A percentile compares a stretch with the other conserved stretches of the same genome.
These are phyloP conservation scores for Bryconaethiops microstoma DNA, from an alignment of 2,797 vertebrate species.

Conservation along the genomic window DNA sequence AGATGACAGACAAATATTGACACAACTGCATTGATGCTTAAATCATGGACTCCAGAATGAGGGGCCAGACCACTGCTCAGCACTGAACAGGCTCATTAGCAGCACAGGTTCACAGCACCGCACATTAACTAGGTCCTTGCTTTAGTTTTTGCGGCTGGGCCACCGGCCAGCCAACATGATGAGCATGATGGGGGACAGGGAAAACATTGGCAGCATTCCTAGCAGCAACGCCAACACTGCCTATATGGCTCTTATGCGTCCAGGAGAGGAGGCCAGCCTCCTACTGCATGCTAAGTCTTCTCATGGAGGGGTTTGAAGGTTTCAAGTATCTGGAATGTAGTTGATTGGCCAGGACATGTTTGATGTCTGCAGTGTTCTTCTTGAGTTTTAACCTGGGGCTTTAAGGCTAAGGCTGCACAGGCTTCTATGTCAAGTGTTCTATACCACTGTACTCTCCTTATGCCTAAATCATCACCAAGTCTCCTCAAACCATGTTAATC, in stretches of 20 bases:
- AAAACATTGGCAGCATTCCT: constrained; percentile 55
- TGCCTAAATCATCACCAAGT: no score
- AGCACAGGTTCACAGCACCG: constrained; percentile 34
- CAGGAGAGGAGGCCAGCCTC: not conserved
- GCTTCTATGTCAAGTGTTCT: no score
- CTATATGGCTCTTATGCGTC: not conserved
- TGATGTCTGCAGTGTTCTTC: not conserved
- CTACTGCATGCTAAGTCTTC: not conserved
- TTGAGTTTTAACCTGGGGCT: not conserved
- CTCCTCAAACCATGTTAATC: no score
- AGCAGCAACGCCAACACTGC: constrained; percentile 21
- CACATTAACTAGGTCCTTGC: constrained; percentile 35
- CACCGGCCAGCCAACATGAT: constrained; percentile 51
- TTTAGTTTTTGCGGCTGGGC: constrained; percentile 44
- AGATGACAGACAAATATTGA: constrained; percentile 11
- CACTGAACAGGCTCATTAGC: constrained; percentile 27
- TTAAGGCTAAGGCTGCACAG: not conserved
- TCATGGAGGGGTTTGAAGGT: not conserved
- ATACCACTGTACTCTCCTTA: not conserved
- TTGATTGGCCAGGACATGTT: not conserved
- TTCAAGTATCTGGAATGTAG: not conserved
- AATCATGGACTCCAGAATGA: not conserved
- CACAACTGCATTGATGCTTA: constrained; percentile 7
- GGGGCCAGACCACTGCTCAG: not conserved
- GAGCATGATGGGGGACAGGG: constrained; percentile 46